These are phyloP conservation scores for Cheilosia grossa DNA, from an alignment of 2,888 invertebrate species.

Conservation along the genomic window DNA sequence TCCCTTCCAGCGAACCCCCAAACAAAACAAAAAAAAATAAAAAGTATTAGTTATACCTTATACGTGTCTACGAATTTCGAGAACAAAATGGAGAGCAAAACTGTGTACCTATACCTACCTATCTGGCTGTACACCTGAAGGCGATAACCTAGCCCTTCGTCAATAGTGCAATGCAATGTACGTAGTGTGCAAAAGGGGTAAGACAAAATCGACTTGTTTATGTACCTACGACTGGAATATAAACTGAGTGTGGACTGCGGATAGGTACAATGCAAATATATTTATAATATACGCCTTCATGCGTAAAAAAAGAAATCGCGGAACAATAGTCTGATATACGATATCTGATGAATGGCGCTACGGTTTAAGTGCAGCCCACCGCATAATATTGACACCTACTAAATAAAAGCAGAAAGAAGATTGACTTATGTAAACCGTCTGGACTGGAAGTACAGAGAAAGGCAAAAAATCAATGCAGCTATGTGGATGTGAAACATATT, in stretches of 20 bases:
- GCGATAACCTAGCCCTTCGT: too few relatives aligned
- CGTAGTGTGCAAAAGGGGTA: too few relatives aligned
- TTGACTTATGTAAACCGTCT: neutral
- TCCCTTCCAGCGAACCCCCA: too few relatives aligned
- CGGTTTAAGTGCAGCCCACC: slow-evolving; percentile 36
- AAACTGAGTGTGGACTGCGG: neutral
- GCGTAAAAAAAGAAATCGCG: slow-evolving; percentile 40
- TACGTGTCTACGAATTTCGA: too few relatives aligned
- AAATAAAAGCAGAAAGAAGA: slow-evolving; percentile 17
- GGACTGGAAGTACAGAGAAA: neutral
- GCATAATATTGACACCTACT: slow-evolving; percentile 27
- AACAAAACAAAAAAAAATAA: too few relatives aligned
- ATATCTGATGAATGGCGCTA: slow-evolving; percentile 38
- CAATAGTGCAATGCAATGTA: too few relatives aligned
- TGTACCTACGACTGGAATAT: neutral
- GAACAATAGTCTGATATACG: slow-evolving; percentile 16
- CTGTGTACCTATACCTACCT: too few relatives aligned
- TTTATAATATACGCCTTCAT: slow-evolving; percentile 1
- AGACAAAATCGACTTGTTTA: neutral
- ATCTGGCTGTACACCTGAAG: too few relatives aligned
- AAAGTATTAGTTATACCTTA: too few relatives aligned
- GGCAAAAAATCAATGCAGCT: slow-evolving; percentile 32
- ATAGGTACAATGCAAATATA: neutral
- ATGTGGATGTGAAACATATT: neutral
- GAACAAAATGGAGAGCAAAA: too few relatives aligned